These are phyloP conservation scores for Melipona bicolor DNA, from an alignment of 2,888 invertebrate species.

Conservation along the genomic window DNA sequence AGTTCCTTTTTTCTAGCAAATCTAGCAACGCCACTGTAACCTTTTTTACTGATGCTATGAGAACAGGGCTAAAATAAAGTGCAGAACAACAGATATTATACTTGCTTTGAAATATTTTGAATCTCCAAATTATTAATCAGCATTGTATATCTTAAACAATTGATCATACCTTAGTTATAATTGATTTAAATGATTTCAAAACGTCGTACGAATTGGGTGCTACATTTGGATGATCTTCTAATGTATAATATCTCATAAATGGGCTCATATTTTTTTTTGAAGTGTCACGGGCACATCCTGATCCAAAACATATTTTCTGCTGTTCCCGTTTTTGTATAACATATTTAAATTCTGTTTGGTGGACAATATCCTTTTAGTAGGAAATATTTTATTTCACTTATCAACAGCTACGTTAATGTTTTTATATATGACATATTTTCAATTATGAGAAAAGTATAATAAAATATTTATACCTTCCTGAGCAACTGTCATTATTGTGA, in stretches of 20 bases:
- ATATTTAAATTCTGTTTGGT: constrained; percentile 74
- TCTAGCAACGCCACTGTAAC: constrained; percentile 78
- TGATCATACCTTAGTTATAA: constrained; percentile 71
- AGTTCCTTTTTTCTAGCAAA: constrained; percentile 51
- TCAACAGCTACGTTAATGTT: background rate
- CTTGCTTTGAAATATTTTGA: background rate
- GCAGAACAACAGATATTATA: constrained; percentile 7
- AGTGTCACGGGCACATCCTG: constrained; percentile 74
- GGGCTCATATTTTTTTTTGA: constrained; percentile 72
- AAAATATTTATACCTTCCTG: constrained; percentile 7
- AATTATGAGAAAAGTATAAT: background rate
- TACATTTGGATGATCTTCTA: constrained; percentile 74
- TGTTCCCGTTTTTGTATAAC: constrained; percentile 73
- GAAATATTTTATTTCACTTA: background rate
- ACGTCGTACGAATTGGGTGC: constrained; percentile 75
- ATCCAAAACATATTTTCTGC: constrained; percentile 79
- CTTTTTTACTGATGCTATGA: constrained; percentile 76
- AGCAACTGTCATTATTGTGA: background rate
- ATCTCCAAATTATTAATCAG: background rate
- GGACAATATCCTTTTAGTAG: background rate
- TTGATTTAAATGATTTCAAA: constrained; percentile 72
- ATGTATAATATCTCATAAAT: constrained; percentile 75
- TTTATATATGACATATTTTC: background rate
- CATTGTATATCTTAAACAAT: background rate
- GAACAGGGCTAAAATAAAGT: constrained; percentile 71